Evolutionary conservation across 37 sponge, comb jelly and placozoan genomes (phyloP), one percentile per base, ranked within the genome.

Genomic region (Lycopodina hypogea): DNA sequence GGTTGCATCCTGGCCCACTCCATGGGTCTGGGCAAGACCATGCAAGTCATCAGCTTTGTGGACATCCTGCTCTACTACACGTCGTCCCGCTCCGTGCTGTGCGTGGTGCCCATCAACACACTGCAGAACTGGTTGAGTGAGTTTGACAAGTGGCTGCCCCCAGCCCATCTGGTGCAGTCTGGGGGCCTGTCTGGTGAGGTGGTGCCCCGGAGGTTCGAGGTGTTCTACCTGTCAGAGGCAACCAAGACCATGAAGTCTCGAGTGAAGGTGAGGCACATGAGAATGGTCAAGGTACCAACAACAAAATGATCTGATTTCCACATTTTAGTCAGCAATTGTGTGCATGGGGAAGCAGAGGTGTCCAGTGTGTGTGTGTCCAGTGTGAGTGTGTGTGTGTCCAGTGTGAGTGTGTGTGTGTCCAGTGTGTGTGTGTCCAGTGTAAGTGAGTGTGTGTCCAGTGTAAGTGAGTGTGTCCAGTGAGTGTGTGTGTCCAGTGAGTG

Each of bases 1-100:
- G 99, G 99, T 18, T 98, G 99, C 59, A 95, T 98, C 15, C 74
- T 98, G 34, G 99, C 99, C 28, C 99, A 98, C 78, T 88, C 94
- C 74, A 98, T 98, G 99, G 99, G 99, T 2, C 84, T 98, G 45
- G 99, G 99, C 38, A 98, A 98, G 69, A 98, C 99, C 45, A 82
- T 98, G 51, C 97, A 96, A 85, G 84, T 89, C n/a, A 93, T 96
- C 28, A 83, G 84, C 3, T 98, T 98, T 48, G 89, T 91, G 6
- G 99, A 98, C 68, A 36, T 96, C 29, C 91, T 93, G 55, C 68
- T 98, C 17, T 81, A 90, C 37, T 78, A 69, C 87, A 96, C 96
- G 2, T 72, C 84, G 28, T 74, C 94, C 23, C 61, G 78, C 39
- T 82, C 76, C 76, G 96, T 93, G 19, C 80, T 98, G 69, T 85